A percentile compares a stretch with the other conserved stretches of the same genome.
These are phyloP conservation scores for Erethizon dorsatum DNA, from an alignment of 2,797 vertebrate genomes.

Conservation along the genomic window DNA sequence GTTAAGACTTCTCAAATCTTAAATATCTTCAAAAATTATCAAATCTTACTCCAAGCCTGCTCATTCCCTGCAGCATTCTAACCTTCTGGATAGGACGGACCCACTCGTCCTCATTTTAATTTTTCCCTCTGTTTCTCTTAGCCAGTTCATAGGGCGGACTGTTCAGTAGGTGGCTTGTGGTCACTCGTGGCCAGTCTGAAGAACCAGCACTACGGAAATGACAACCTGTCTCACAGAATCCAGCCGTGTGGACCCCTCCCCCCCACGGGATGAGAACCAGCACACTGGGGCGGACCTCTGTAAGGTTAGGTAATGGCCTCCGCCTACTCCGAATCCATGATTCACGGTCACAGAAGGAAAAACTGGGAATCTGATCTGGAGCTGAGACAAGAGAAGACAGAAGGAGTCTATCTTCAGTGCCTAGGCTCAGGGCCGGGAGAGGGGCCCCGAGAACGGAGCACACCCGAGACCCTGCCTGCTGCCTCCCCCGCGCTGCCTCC, in stretches of 20 bases:
- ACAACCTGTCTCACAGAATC: neutral
- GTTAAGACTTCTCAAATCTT: conserved; percentile 38
- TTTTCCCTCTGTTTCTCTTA: conserved; percentile 55
- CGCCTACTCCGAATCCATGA: neutral
- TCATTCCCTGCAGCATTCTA: neutral
- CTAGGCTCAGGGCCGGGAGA: neutral
- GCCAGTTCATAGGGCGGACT: neutral
- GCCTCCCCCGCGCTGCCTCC: too few relatives aligned
- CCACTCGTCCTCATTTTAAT: neutral
- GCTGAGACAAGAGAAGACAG: neutral
- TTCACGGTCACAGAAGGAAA: conserved; percentile 43
- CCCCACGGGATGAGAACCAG: neutral
- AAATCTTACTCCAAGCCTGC: neutral
- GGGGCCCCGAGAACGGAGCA: too few relatives aligned
- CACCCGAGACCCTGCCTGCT: too few relatives aligned
- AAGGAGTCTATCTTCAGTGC: neutral
- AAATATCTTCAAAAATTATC: conserved; percentile 45
- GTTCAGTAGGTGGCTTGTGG: neutral
- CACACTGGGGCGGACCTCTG: neutral
- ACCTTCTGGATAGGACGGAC: neutral
- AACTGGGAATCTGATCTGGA: neutral
- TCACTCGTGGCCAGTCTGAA: neutral
- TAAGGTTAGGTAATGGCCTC: neutral
- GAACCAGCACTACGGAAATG: neutral
- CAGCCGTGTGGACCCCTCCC: fast-evolving